Conservation (phyloP, 2,797 vertebrate genomes). For the Oryzias dopingdopingensis region DNA sequence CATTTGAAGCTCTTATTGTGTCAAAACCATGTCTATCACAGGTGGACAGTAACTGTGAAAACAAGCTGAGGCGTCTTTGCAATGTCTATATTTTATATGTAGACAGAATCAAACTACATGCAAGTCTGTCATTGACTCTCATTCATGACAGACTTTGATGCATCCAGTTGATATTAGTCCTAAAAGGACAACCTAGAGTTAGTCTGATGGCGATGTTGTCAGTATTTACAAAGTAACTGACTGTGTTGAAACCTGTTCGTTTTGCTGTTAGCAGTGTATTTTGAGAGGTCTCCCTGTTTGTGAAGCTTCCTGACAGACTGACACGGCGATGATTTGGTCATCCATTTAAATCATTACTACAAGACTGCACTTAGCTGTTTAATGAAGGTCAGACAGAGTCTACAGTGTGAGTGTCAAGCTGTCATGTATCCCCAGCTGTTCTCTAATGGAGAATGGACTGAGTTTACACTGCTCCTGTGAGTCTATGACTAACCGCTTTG, state of each 20-base stretch:
- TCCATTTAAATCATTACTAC: conserved; percentile 63
- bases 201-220: too few species aligned
- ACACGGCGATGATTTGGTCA: conserved; percentile 69
- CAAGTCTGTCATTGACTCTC: too few species aligned
- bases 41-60: too few species aligned
- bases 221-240: conserved; percentile 12
- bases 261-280: conserved; percentile 20
- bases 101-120: too few species aligned
- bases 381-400: conserved; percentile 73
- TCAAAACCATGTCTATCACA: too few species aligned
- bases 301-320: conserved; percentile 40
- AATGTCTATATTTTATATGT: too few species aligned
- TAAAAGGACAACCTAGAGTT: too few species aligned
- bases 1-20: too few species aligned
- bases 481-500: conserved; percentile 40
- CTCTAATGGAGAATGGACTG: conserved; percentile 74
- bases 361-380: conserved; percentile 61
- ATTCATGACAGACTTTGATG: too few species aligned
- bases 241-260: conserved; percentile 9
- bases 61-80: too few species aligned
- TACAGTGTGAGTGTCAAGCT: conserved; percentile 69
- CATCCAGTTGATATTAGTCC: too few species aligned
- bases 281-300: conserved; percentile 19
- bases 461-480: conserved; percentile 41
- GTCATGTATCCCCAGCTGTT: conserved; percentile 72